Conservation (phyloP, 2,888 invertebrate species). For the Amorpha juglandis region DNA sequence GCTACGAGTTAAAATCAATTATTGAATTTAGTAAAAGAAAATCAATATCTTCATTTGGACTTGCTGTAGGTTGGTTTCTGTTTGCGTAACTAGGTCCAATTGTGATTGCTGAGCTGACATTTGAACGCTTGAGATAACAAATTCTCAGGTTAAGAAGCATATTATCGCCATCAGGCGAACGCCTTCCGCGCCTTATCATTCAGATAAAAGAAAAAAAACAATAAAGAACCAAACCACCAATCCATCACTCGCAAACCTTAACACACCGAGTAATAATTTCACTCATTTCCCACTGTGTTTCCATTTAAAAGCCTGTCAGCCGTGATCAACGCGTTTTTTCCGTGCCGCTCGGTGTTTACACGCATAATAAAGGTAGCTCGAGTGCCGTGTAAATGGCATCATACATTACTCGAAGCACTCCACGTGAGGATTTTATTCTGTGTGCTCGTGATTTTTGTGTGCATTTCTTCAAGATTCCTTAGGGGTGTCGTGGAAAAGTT, state of each 20-base stretch:
- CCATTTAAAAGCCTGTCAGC: constrained; percentile 18
- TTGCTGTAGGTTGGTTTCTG: too few relatives aligned
- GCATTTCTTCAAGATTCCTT: not conserved
- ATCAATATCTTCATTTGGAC: too few relatives aligned
- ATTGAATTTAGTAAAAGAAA: too few relatives aligned
- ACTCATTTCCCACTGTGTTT: constrained; percentile 13
- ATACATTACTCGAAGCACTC: not conserved
- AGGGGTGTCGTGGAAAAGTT: not conserved
- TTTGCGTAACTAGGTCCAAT: too few relatives aligned
- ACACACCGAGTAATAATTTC: constrained; percentile 9
- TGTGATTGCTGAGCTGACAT: too few relatives aligned
- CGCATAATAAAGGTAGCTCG: constrained; percentile 1
- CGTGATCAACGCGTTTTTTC: constrained; percentile 23
- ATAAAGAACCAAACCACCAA: not conserved
- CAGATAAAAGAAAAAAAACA: not conserved
- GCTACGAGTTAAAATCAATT: too few relatives aligned
- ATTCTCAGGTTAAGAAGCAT: too few relatives aligned
- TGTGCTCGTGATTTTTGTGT: not conserved
- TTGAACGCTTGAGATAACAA: too few relatives aligned
- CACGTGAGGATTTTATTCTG: not conserved
- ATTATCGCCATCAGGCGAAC: too few relatives aligned
- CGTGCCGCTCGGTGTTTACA: constrained; percentile 23
- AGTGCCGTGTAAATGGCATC: constrained; percentile 18
- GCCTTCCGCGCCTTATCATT: too few relatives aligned
- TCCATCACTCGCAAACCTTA: constrained; percentile 7